Evolutionary conservation across 2,797 vertebrate species (phyloP), one percentile per base, ranked within the genome.

Genomic region (Oophaga sylvatica): DNA sequence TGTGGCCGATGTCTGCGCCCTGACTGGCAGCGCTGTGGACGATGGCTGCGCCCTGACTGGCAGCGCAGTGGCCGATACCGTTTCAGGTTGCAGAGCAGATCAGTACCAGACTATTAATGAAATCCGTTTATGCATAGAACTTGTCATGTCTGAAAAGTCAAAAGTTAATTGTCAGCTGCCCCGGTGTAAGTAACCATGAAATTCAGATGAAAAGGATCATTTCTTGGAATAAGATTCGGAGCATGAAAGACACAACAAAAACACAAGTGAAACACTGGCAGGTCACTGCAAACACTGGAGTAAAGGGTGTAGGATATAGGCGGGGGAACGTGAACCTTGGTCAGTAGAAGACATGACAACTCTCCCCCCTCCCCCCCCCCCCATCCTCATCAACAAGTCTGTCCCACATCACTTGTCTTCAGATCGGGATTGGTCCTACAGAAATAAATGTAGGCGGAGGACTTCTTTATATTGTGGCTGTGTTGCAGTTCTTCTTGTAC

Each of bases 201-300:
- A 67, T 67, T 60, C 20, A 12, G 35, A 16, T 12, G 41, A 77
- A 53, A 68, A 59, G 2, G 17, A 80, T 22, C 17, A 53, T 79
- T 80, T 31, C 53, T 41, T 59, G 53, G 76, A 86, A 80, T 76
- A 59, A 41, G n/a, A 67, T 11, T 5, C 6, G 7, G 16, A 56
- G 60, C 59, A 22, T 67, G 73, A 77, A 78, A 13, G 29, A 48
- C 70, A 85, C 41, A 35, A 67, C 59, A 56, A 78, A 65, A 63
- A 41, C 65, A 59, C 2, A 31, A 71, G 0, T 60, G 56, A 15
- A 22, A 17, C 17, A 67, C 53, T 22, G n/a, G 5, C 22, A 2
- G 73, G 19, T 67, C n/a, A 45, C 11, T 15, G 31, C 15, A 35
- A 65, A 22, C 31, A 80, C 60, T 7, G 29, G 35, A 13, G 59